Evolutionary conservation across 2,797 vertebrate species (phyloP).

Genomic region (Sarcoramphus papa): DNA sequence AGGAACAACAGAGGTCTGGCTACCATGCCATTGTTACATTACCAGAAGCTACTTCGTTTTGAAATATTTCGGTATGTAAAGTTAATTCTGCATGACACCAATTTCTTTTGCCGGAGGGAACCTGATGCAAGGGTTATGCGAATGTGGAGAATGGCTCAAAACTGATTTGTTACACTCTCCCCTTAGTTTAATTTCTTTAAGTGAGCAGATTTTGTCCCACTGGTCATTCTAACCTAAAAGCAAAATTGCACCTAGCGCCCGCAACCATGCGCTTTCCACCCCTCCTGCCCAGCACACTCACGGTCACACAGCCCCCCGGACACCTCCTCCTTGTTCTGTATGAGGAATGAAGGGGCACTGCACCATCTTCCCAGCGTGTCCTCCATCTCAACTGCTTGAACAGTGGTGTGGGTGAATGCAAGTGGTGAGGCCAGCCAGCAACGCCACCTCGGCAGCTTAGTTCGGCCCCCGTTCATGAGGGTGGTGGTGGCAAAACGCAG

Average conservation of each 20-base stretch:
- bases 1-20: constrained; percentile 4
- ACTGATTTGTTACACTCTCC: neutral
- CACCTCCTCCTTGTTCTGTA: neutral
- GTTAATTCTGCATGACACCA: constrained; percentile 19
- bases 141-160: constrained; percentile 27
- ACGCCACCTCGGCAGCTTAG: neutral
- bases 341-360: constrained; percentile 30
- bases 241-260: constrained; percentile 8
- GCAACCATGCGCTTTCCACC: constrained; percentile 42
- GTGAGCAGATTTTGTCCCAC: constrained; percentile 58
- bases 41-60: constrained; percentile 11
- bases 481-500: neutral
- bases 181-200: constrained; percentile 27
- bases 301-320: neutral
- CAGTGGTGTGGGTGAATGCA: constrained; percentile 18
- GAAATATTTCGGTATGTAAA: neutral
- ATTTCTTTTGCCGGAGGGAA: constrained; percentile 13
- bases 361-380: constrained; percentile 22
- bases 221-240: constrained; percentile 61
- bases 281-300: constrained; percentile 16
- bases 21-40: neutral
- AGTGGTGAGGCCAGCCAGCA: constrained; percentile 8
- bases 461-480: neutral
- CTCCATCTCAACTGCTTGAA: constrained; percentile 60
- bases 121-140: neutral